Percentiles rank a stretch among this genome's conserved stretches.
These are phyloP conservation scores for Lamproptera curius DNA, from an alignment of 2,888 invertebrate genomes.

Conservation along the genomic window DNA sequence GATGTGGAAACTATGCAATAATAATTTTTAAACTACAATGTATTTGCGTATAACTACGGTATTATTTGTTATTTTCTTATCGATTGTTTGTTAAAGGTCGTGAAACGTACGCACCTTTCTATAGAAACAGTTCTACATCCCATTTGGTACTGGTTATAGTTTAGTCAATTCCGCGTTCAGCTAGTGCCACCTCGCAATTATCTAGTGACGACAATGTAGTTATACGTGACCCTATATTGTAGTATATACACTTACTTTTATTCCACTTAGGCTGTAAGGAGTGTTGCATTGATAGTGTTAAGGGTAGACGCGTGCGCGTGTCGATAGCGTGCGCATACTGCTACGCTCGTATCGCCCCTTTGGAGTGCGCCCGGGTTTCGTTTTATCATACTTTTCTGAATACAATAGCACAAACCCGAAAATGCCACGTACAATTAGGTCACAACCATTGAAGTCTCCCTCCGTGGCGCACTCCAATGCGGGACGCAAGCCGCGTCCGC, in stretches of 20 bases:
- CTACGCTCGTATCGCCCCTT: conserved; percentile 52
- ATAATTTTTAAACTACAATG: too few species aligned
- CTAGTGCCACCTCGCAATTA: conserved; percentile 69
- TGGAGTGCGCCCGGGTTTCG: conserved; percentile 43
- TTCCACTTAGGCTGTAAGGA: conserved; percentile 66
- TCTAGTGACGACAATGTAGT: conserved; percentile 54
- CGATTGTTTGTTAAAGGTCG: too few species aligned
- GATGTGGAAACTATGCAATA: too few species aligned
- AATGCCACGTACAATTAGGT: conserved; percentile 35
- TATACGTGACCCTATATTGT: conserved; percentile 40
- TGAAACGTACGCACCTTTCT: background rate
- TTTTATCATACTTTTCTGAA: conserved; percentile 4
- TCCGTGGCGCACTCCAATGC: conserved; percentile 65
- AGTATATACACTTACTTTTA: conserved; percentile 53
- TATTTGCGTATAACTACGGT: too few species aligned
- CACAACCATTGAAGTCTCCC: conserved; percentile 52
- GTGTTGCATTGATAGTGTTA: conserved; percentile 59
- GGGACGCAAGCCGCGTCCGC: conserved; percentile 60
- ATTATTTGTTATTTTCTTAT: too few species aligned
- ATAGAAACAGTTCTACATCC: too few species aligned
- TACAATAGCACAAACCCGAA: conserved; percentile 22
- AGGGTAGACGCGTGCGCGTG: conserved; percentile 59
- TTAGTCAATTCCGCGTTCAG: conserved; percentile 51
- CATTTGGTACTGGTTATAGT: too few species aligned
- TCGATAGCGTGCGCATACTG: conserved; percentile 37